A percentile compares a stretch with the other conserved stretches of the same genome.
Conservation (phyloP, 2,888 invertebrate species). For the Pheosia tremula region DNA sequence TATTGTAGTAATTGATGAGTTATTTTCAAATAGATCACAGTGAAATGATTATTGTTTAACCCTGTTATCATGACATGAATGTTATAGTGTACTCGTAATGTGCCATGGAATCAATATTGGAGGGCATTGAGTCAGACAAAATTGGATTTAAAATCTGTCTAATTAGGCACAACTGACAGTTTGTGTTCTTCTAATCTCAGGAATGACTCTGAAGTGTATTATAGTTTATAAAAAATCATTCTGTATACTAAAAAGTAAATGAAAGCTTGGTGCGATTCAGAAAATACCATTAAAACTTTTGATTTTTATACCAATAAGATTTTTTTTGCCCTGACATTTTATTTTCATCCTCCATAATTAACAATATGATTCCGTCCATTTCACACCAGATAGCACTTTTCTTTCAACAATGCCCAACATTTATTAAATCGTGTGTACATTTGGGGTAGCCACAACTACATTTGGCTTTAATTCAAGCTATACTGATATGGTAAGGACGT, state of each 20-base stretch:
- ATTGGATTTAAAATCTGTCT: constrained; percentile 69
- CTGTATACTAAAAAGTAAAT: constrained; percentile 84
- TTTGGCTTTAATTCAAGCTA: too few relatives aligned
- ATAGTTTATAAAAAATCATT: constrained; percentile 81
- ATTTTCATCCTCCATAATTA: constrained; percentile 8
- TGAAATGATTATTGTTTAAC: constrained; percentile 41
- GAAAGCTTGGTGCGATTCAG: constrained; percentile 85
- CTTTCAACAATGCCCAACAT: too few relatives aligned
- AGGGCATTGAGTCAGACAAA: constrained; percentile 80
- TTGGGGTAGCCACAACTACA: too few relatives aligned
- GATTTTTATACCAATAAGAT: constrained; percentile 83
- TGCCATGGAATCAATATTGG: constrained; percentile 69
- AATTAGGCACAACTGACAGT: constrained; percentile 61
- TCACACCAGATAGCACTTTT: too few relatives aligned
- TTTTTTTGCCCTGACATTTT: constrained; percentile 54
- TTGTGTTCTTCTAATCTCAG: constrained; percentile 69
- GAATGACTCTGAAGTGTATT: constrained; percentile 73
- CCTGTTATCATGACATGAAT: constrained; percentile 43
- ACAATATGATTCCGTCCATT: constrained; percentile 16
- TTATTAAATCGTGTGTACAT: too few relatives aligned
- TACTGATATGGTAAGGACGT: too few relatives aligned
- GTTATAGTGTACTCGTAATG: constrained; percentile 54
- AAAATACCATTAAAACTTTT: constrained; percentile 85
- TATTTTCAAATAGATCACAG: constrained; percentile 41
- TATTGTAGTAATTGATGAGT: constrained; percentile 55